Evolutionary conservation across 2,113 vertebrate genomes (phyloP).

Genomic region (Alligator sinensis): DNA sequence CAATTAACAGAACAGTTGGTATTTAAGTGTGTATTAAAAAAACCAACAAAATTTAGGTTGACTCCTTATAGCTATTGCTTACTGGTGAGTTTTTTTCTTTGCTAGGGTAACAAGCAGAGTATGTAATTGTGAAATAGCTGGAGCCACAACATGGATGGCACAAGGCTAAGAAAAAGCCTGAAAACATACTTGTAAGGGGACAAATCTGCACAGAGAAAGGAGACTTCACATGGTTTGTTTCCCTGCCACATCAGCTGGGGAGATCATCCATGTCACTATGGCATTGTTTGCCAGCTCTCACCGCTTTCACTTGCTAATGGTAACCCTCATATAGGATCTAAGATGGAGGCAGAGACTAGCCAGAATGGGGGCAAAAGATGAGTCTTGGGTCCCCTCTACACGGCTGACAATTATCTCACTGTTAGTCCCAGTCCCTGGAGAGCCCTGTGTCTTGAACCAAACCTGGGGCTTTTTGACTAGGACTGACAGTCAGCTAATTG

Average conservation of each 20-base stretch:
- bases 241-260: background rate
- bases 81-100: background rate
- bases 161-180: background rate
- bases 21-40: background rate
- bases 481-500: too few species aligned
- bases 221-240: background rate
- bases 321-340: background rate
- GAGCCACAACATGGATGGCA: background rate
- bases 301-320: background rate
- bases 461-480: too few species aligned
- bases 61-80: background rate
- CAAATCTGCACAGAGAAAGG: background rate
- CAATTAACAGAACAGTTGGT: background rate
- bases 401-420: too few species aligned
- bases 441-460: too few species aligned
- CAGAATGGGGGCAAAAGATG: background rate
- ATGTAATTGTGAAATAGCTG: rapidly evolving
- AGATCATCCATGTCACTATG: background rate
- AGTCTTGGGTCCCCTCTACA: too few species aligned
- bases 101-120: background rate
- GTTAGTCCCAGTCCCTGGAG: too few species aligned
- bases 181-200: rapidly evolving
- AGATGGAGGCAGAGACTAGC: background rate
- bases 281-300: background rate
- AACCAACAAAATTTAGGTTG: background rate